Conservation (phyloP, 2,113 vertebrate genomes). For the Antechinus stuartii region DNA sequence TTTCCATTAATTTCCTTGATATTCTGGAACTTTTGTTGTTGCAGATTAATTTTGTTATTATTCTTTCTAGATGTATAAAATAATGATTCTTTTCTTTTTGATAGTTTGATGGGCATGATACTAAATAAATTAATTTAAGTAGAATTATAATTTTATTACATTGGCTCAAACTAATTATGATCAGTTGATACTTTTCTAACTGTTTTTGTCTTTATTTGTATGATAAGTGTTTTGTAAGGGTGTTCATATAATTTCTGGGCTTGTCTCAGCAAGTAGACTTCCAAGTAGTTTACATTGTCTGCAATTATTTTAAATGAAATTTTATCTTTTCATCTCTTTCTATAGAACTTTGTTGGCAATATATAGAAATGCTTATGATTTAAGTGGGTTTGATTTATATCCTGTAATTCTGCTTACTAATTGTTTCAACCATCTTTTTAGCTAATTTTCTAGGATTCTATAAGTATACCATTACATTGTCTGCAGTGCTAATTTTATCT, state of each 20-base stretch:
- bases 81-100: neutral
- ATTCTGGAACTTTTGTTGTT: neutral
- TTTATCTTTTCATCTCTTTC: neutral
- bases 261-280: neutral
- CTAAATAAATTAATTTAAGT: no score
- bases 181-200: no score
- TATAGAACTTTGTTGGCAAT: neutral
- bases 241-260: no score
- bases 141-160: no score
- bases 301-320: neutral
- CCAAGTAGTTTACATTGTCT: neutral
- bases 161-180: no score
- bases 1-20: neutral
- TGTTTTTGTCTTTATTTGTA: neutral
- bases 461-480: neutral
- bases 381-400: neutral
- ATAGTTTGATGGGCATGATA: neutral
- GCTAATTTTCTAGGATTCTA: neutral
- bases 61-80: neutral
- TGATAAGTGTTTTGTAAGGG: no score
- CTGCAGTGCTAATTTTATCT: neutral
- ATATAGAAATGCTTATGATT: neutral
- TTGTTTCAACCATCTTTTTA: neutral
- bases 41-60: neutral
- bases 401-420: neutral